A percentile compares a stretch with the other conserved stretches of the same genome.
Conservation (phyloP, 2,888 invertebrate genomes). For the Argynnis bischoffii region DNA sequence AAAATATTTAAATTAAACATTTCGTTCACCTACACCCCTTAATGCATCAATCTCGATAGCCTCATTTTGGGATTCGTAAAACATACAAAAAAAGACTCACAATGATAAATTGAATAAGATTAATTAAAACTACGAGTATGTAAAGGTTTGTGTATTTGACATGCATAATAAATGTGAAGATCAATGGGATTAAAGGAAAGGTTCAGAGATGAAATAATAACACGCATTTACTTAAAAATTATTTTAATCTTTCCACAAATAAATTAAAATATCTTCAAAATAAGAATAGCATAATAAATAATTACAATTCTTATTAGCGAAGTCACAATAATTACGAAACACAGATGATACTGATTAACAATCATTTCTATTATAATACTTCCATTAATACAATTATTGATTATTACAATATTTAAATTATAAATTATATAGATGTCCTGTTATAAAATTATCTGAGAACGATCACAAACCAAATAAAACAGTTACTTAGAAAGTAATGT, state of each 20-base stretch:
- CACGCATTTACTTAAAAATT: constrained; percentile 64
- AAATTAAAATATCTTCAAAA: constrained; percentile 76
- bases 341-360: constrained; percentile 59
- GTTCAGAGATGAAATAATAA: constrained; percentile 38
- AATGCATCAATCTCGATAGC: too few relatives aligned
- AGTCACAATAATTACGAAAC: constrained; percentile 59
- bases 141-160: too few relatives aligned
- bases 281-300: constrained; percentile 71
- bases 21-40: too few relatives aligned
- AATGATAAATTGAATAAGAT: too few relatives aligned
- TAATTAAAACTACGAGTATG: too few relatives aligned
- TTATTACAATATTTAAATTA: constrained; percentile 56
- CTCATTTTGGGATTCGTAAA: too few relatives aligned
- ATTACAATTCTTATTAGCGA: constrained; percentile 59
- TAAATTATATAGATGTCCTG: constrained; percentile 55
- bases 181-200: too few relatives aligned
- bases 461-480: constrained; percentile 42
- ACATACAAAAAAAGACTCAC: too few relatives aligned
- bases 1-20: too few relatives aligned
- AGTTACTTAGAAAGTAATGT: constrained; percentile 45
- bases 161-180: neutral
- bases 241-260: constrained; percentile 80
- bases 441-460: constrained; percentile 55
- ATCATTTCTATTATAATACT: constrained; percentile 56
- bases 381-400: constrained; percentile 56